These are phyloP conservation scores for Formica aserva DNA, from an alignment of 2,888 invertebrate species.

Conservation along the genomic window DNA sequence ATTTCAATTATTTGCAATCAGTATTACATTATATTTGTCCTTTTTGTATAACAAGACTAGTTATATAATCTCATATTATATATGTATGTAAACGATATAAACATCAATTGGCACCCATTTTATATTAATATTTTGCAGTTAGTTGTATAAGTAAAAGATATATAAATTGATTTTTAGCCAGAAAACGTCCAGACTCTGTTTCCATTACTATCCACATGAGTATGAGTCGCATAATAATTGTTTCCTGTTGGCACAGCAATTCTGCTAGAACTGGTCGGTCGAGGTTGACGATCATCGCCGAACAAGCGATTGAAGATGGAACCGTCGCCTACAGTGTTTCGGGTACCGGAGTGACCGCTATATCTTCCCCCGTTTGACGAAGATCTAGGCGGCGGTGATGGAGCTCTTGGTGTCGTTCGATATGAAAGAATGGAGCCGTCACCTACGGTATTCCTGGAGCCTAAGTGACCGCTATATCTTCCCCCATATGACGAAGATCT, in stretches of 20 bases:
- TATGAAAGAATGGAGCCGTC: slow-evolving; percentile 71
- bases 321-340: slow-evolving; percentile 77
- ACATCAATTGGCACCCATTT: slow-evolving; percentile 8
- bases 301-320: slow-evolving; percentile 79
- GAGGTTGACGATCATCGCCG: slow-evolving; percentile 62
- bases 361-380: slow-evolving; percentile 74
- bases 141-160: not conserved
- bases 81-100: not conserved
- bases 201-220: slow-evolving; percentile 77
- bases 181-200: slow-evolving; percentile 83
- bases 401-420: slow-evolving; percentile 53
- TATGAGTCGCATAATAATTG: slow-evolving; percentile 79
- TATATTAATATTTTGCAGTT: not conserved
- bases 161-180: slow-evolving; percentile 65
- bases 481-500: slow-evolving; percentile 76
- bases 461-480: slow-evolving; percentile 72
- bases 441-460: slow-evolving; percentile 79
- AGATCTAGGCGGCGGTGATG: slow-evolving; percentile 80
- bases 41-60: not conserved
- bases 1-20: slow-evolving; percentile 4
- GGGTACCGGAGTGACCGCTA: slow-evolving; percentile 73
- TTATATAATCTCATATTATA: not conserved
- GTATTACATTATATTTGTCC: slow-evolving; percentile 6
- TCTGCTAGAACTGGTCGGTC: slow-evolving; percentile 55
- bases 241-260: slow-evolving; percentile 63